These are phyloP conservation scores for Argyra leucocephala DNA, from an alignment of 2,888 invertebrate species.

Conservation along the genomic window DNA sequence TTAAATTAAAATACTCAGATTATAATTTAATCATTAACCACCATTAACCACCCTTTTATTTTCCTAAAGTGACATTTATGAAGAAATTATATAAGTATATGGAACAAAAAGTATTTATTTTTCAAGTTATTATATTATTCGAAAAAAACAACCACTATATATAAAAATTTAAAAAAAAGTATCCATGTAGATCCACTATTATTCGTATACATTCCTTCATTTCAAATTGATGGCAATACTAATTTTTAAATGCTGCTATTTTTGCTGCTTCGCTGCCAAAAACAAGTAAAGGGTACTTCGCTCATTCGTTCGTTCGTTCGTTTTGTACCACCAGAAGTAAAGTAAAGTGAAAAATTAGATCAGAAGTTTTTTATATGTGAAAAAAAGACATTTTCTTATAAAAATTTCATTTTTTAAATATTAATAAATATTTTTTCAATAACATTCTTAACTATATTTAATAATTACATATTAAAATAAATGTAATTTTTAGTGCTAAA, in stretches of 20 bases:
- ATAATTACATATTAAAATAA: background rate
- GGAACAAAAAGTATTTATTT: too few species aligned
- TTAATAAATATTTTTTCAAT: background rate
- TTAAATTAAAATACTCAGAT: too few species aligned
- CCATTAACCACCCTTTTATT: too few species aligned
- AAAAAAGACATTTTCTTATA: background rate
- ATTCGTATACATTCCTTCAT: too few species aligned
- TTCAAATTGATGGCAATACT: background rate
- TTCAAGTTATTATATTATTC: too few species aligned
- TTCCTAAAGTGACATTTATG: too few species aligned
- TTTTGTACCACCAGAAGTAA: conserved; percentile 4
- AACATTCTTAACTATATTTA: background rate
- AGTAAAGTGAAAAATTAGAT: conserved; percentile 2
- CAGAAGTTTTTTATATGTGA: background rate
- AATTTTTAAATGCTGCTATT: background rate
- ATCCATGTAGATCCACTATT: too few species aligned
- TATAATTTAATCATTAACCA: too few species aligned
- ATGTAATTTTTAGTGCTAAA: background rate
- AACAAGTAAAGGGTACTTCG: conserved; percentile 2
- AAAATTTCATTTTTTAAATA: background rate
- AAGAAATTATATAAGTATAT: too few species aligned
- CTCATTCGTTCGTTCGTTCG: background rate
- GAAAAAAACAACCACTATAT: too few species aligned
- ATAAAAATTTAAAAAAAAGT: too few species aligned
- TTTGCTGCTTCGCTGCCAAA: background rate